Conservation (phyloP, 2,888 invertebrate genomes). For the Dasypogon diadema region DNA sequence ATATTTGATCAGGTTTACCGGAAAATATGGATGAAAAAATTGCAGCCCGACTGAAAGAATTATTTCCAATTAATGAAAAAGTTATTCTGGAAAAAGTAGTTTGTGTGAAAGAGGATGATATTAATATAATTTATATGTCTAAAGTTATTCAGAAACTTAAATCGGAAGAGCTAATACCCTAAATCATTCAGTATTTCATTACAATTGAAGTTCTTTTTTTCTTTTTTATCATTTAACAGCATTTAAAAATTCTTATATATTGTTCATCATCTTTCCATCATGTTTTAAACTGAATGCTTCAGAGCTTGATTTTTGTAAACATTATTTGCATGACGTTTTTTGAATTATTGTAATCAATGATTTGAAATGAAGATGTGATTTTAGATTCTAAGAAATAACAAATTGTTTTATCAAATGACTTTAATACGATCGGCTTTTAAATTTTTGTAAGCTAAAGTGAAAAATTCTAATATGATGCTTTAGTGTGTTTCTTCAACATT, state of each 20-base stretch:
- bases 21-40: slow-evolving; percentile 16
- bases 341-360: too few relatives aligned
- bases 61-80: slow-evolving; percentile 29
- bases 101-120: background rate
- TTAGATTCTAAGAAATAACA: too few relatives aligned
- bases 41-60: background rate
- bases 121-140: slow-evolving; percentile 19
- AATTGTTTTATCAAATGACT: too few relatives aligned
- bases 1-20: slow-evolving; percentile 6
- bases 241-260: background rate
- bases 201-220: background rate
- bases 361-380: too few relatives aligned
- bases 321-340: too few relatives aligned
- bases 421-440: too few relatives aligned
- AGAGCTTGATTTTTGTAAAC: background rate
- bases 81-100: slow-evolving; percentile 1
- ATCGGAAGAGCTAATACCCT: slow-evolving; percentile 14
- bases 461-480: too few relatives aligned
- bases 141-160: slow-evolving; percentile 1
- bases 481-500: too few relatives aligned
- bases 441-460: too few relatives aligned
- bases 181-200: background rate
- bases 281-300: background rate
- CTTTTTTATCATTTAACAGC: background rate
- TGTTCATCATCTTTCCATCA: background rate